A percentile compares a stretch with the other conserved stretches of the same genome.
Conservation (phyloP, 2,797 vertebrate species). For the Alauda arvensis region DNA sequence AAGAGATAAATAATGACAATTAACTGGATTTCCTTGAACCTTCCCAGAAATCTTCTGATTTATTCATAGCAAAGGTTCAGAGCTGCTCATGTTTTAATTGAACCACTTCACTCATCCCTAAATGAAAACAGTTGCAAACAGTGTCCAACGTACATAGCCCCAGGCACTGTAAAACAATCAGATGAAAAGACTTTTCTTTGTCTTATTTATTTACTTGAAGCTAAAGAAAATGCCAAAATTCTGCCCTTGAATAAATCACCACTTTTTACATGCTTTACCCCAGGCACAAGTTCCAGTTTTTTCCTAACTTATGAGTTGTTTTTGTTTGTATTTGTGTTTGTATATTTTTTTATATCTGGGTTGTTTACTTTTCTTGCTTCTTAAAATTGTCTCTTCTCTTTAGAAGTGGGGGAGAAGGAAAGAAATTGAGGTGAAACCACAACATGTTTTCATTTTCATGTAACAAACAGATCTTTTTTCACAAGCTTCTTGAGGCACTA, state of each 20-base stretch:
- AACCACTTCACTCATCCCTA: conserved; percentile 62
- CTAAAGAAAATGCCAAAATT: conserved; percentile 50
- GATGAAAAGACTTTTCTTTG: conserved; percentile 60
- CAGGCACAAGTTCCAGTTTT: conserved; percentile 21
- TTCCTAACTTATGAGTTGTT: neutral
- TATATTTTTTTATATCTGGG: neutral
- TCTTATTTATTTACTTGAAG: conserved; percentile 58
- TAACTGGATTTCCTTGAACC: conserved; percentile 35
- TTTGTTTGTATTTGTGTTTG: conserved; percentile 32
- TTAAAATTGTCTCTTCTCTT: conserved; percentile 26
- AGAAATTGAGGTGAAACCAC: conserved; percentile 48
- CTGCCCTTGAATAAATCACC: conserved; percentile 46
- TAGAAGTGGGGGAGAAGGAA: conserved; percentile 23
- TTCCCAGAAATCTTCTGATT: conserved; percentile 40
- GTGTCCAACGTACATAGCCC: conserved; percentile 57
- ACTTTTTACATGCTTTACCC: conserved; percentile 33
- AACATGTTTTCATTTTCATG: conserved; percentile 49
- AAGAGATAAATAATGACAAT: conserved; percentile 44
- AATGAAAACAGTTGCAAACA: conserved; percentile 62
- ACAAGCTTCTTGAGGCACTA: conserved; percentile 39
- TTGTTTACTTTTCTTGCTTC: conserved; percentile 47
- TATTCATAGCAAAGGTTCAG: conserved; percentile 55
- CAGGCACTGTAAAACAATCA: conserved; percentile 50
- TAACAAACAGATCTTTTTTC: conserved; percentile 43
- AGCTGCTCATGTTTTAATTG: conserved; percentile 46